These are phyloP conservation scores for Sitophilus oryzae DNA, from an alignment of 1,140 invertebrate species.

Conservation along the genomic window DNA sequence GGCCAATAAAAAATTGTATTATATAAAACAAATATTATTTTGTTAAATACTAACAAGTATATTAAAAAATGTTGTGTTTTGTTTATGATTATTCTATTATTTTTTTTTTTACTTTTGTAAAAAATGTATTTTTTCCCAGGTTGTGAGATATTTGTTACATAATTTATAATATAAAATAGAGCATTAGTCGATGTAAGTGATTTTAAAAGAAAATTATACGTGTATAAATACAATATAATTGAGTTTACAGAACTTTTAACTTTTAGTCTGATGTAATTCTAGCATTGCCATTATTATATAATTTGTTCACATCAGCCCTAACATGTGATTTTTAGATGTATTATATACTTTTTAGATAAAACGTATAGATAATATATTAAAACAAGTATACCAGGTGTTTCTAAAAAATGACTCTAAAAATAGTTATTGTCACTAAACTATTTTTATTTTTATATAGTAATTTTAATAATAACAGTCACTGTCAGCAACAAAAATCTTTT, in stretches of 20 bases:
- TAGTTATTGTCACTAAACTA: no score
- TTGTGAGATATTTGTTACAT: constrained; percentile 35
- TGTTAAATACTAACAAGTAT: background rate
- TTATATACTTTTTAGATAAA: background rate
- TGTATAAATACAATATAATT: background rate
- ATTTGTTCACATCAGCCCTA: constrained; percentile 28
- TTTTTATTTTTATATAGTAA: no score
- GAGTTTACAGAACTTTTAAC: background rate
- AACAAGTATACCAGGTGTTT: constrained; percentile 1
- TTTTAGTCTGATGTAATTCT: constrained; percentile 14
- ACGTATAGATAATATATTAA: background rate
- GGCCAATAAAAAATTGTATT: background rate
- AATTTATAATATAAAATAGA: constrained; percentile 14
- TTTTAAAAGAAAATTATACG: background rate
- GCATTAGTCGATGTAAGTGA: background rate
- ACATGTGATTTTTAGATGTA: constrained; percentile 35
- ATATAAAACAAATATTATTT: background rate
- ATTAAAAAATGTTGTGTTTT: background rate
- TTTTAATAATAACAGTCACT: no score
- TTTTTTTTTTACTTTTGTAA: constrained; percentile 21
- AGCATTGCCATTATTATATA: constrained; percentile 23
- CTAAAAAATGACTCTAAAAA: no score
- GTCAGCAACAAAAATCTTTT: no score
- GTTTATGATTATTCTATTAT: no score
- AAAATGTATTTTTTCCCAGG: constrained; percentile 27